Evolutionary conservation across 2,797 vertebrate genomes (phyloP).

Genomic region (Cichlasoma orientale): DNA sequence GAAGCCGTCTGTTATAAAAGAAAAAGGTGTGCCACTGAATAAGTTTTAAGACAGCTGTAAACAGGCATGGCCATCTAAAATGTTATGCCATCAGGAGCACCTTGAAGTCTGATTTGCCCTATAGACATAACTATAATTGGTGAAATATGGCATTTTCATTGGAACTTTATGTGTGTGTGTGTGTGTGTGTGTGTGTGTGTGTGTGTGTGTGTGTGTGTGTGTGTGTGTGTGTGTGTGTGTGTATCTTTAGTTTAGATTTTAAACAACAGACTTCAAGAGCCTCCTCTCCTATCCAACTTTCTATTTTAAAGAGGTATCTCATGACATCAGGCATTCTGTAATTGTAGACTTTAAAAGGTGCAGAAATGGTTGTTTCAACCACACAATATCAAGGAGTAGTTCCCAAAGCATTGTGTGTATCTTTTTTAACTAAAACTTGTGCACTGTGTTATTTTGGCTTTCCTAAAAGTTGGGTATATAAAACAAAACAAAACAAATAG

Average conservation of each 20-base stretch:
- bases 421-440: conserved; percentile 52
- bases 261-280: conserved; percentile 10
- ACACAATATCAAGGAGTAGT: conserved; percentile 55
- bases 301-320: conserved; percentile 12
- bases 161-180: too few species aligned
- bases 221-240: too few species aligned
- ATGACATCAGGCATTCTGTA: conserved; percentile 17
- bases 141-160: neutral
- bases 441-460: conserved; percentile 57
- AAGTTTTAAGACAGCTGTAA: neutral
- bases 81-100: neutral
- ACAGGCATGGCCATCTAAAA: neutral
- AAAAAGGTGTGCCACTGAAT: conserved; percentile 4
- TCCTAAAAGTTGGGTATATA: neutral
- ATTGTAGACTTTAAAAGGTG: conserved; percentile 6
- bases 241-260: neutral
- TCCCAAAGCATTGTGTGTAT: conserved; percentile 44
- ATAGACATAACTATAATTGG: neutral
- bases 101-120: neutral
- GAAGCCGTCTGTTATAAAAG: neutral
- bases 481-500: conserved; percentile 26
- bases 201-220: too few species aligned
- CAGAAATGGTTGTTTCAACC: conserved; percentile 28
- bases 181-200: too few species aligned
- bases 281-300: neutral